Conservation (phyloP, 2,113 vertebrate genomes). For the Seriola quinqueradiata region DNA sequence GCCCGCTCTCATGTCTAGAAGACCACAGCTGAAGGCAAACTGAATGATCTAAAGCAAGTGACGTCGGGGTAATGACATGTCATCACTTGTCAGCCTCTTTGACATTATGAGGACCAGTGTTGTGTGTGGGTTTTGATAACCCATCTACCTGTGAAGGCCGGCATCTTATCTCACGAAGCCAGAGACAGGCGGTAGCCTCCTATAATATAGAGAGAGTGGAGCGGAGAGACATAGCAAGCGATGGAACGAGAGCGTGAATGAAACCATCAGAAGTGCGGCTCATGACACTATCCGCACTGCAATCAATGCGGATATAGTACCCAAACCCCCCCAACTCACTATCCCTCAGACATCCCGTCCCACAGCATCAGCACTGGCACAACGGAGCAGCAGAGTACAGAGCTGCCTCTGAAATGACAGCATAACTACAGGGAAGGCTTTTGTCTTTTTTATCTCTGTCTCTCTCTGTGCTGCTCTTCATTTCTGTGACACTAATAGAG, state of each 20-base stretch:
- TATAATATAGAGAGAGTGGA: slow-evolving; percentile 27
- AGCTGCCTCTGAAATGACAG: slow-evolving; percentile 56
- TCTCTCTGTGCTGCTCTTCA: slow-evolving; percentile 14
- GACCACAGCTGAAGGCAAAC: not conserved
- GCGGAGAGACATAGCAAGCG: slow-evolving; percentile 18
- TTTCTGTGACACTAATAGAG: not conserved
- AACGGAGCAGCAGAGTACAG: slow-evolving; percentile 14
- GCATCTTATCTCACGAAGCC: slow-evolving; percentile 63
- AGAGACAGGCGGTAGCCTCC: slow-evolving; percentile 51
- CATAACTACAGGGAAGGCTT: slow-evolving; percentile 33
- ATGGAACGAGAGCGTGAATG: slow-evolving; percentile 25
- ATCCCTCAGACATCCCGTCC: slow-evolving; percentile 31
- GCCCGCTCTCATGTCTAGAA: not conserved
- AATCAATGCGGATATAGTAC: slow-evolving; percentile 63
- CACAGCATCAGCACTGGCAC: slow-evolving; percentile 31
- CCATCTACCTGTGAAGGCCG: slow-evolving; percentile 41
- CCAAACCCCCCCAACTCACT: not conserved
- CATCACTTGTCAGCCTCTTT: slow-evolving; percentile 37
- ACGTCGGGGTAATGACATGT: slow-evolving; percentile 45
- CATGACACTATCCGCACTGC: slow-evolving; percentile 47
- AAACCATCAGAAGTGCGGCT: slow-evolving; percentile 56
- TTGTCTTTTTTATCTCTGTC: slow-evolving; percentile 8
- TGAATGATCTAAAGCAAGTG: slow-evolving; percentile 16
- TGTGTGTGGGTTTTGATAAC: slow-evolving; percentile 53
- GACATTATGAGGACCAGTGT: slow-evolving; percentile 14